phyloP scores from a whole-genome alignment of 1,140 invertebrate genomes.

The Achatina immaculata region DNA sequence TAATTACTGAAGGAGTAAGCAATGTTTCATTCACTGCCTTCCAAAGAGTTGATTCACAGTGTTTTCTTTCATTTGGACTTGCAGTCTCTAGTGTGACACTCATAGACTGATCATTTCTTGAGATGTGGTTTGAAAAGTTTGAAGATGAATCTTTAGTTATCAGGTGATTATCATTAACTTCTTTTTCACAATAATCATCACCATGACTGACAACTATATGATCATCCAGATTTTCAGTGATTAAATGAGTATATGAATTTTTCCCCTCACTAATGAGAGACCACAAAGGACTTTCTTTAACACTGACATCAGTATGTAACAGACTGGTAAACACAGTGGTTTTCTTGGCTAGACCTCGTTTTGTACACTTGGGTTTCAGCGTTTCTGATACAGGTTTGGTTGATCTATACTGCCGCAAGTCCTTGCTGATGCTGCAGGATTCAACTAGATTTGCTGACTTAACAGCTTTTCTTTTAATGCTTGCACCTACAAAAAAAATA shows the following conservation, averaged over 20 bases:
- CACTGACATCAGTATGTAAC: background rate
- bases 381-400: background rate
- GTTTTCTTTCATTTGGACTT: too few relatives aligned
- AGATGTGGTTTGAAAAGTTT: too few relatives aligned
- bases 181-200: too few relatives aligned
- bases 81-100: too few relatives aligned
- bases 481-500: too few relatives aligned
- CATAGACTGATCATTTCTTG: too few relatives aligned
- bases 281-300: background rate
- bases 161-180: too few relatives aligned
- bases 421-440: background rate
- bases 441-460: background rate
- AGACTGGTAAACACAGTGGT: background rate
- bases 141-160: too few relatives aligned
- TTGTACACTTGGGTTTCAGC: background rate
- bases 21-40: background rate
- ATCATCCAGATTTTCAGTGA: too few relatives aligned
- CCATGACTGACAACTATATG: too few relatives aligned
- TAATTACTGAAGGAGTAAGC: background rate
- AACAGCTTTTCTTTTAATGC: background rate
- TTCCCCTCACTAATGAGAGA: background rate
- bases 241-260: too few relatives aligned
- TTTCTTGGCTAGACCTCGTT: background rate
- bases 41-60: background rate
- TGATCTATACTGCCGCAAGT: background rate